phyloP scores from a whole-genome alignment of 2,797 vertebrate species.

The Trematomus bernacchii region DNA sequence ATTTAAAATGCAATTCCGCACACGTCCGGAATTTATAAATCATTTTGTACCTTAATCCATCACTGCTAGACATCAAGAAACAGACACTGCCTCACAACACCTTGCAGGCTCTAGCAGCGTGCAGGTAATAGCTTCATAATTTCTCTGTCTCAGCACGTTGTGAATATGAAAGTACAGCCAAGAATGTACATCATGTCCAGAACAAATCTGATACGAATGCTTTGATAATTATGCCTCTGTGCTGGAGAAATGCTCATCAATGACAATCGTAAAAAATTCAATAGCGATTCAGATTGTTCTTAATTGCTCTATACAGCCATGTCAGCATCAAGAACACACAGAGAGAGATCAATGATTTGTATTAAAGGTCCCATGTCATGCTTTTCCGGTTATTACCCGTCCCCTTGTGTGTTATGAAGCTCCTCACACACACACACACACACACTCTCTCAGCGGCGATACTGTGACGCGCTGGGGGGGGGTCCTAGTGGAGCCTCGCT shows the following conservation, averaged over 20 bases:
- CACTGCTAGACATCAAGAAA: constrained; percentile 59
- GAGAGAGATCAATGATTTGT: constrained; percentile 60
- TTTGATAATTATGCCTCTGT: constrained; percentile 34
- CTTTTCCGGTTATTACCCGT: too few species aligned
- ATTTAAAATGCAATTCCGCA: constrained; percentile 68
- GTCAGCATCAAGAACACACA: constrained; percentile 46
- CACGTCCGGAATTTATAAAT: constrained; percentile 69
- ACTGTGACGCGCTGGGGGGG: too few species aligned
- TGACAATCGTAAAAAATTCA: constrained; percentile 24
- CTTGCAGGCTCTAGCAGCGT: constrained; percentile 50
- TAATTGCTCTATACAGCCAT: constrained; percentile 9
- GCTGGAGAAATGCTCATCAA: constrained; percentile 35
- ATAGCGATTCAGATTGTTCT: constrained; percentile 32
- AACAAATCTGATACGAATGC: constrained; percentile 24
- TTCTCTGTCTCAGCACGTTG: constrained; percentile 51
- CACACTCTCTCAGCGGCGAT: too few species aligned
- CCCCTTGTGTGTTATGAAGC: too few species aligned
- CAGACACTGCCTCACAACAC: constrained; percentile 60
- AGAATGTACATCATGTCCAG: constrained; percentile 39
- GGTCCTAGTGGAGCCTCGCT: too few species aligned
- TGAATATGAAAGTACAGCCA: constrained; percentile 51
- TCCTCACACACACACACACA: too few species aligned
- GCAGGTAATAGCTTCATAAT: constrained; percentile 75
- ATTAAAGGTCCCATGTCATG: constrained; percentile 6
- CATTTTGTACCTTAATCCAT: constrained; percentile 73